Evolutionary conservation across 2,113 vertebrate genomes (phyloP), one percentile per base, ranked within the genome.

Genomic region (Percina caprodes): DNA sequence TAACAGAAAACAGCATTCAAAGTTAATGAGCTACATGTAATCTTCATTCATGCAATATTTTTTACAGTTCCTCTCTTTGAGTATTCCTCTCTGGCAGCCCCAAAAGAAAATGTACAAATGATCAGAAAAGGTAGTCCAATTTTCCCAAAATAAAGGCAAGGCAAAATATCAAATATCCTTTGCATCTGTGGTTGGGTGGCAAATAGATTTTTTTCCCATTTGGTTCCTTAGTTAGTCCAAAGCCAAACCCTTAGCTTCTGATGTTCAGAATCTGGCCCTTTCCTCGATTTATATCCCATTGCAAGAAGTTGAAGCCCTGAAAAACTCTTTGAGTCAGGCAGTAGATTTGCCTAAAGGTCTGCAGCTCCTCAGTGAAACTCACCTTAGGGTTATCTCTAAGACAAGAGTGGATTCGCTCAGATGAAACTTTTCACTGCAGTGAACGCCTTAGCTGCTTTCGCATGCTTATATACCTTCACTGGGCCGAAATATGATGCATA

Each of bases 371-470:
- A 83, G 70, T 77, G 59, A 69, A 83, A 92, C 95, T 96, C 95
- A 96, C 95, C 95, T 96, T 85, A 46, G 79, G 77, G 74, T 89
- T 93, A 87, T 88, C 79, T 90, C 81, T 88, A 79, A 81, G 90
- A 77, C 86, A 83, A 89, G 90, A 86, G 88, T 84, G 88, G 90
- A 92, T 90, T 94, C 78, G 63, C 89, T 91, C 74, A 79, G 90
- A 94, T 93, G 93, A 93, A 85, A 90, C 86, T 86, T 88, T 65
- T 87, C 84, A 94, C 94, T 95, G 94, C 93, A 95, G 94, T 95
- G 90, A 88, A 79, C 33, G 74, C 75, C 62, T 74, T 60, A 26
- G 80, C 26, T 15, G 19, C 61, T 59, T 71, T 45, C 42, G 24
- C 83, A 1, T 46, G 86, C 92, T 95, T 96, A 95, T 96, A 96